Evolutionary conservation across 2,888 invertebrate genomes (phyloP), one percentile per base, ranked within the genome.

Genomic region (Temnothorax unifasciatus): DNA sequence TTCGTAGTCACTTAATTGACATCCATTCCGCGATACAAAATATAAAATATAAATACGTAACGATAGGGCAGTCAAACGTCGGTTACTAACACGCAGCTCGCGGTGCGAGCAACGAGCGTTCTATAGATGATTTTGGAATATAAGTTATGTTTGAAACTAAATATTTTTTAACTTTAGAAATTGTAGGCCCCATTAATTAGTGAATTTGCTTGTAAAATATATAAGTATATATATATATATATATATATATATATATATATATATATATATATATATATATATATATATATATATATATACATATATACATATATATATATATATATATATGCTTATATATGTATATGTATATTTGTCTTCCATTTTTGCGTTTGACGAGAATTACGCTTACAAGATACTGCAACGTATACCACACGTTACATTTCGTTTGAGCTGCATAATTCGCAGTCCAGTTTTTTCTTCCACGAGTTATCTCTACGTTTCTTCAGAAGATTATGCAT

Each of bases 61-160:
- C 21, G 21, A 15, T 47, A 71, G 9, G 34, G 4, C 21, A 25
- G n/a, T 47, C 15, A 79, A 21, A 69, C 18, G 9, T 64, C 13
- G n/a, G 11, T 52, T 69, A 47, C 57, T 11, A 57, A 47, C 47
- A 21, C 13, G 18, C 25, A 71, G 59, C 71, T 79, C 18, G 71
- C 79, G 44, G 79, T 79, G 71, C 79, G 79, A 79, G 79, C 59
- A 11, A 57, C 8, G 1, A 44, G 59, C 68, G 57, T 71, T 44
- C 18, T 59, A 59, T 18, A 47, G 8, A 71, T 68, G 9, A 69
- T n/a, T 79, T 38, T 29, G 44, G 13, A 59, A 57, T 52, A 69
- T 57, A n/a, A 69, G 29, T 59, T 44, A 44, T 71, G 79, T 59
- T 71, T 79, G 59, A 79, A 79, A 38, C 57, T 79, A 69, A 79